These are phyloP conservation scores for Mus caroli DNA, from an alignment of 2,797 vertebrate species.

Conservation along the genomic window DNA sequence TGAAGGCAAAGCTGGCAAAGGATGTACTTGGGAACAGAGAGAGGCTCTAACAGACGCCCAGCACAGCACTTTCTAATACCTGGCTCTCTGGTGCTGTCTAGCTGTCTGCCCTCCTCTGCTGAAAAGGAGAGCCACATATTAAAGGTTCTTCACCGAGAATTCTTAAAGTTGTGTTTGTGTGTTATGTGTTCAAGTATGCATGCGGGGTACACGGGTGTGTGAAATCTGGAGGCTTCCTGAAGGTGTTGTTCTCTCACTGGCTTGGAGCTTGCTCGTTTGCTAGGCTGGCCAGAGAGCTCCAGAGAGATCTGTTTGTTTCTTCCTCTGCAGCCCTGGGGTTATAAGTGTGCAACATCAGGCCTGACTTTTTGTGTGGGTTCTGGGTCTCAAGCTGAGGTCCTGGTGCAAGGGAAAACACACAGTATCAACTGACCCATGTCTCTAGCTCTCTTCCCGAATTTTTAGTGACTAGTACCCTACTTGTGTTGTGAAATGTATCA, in stretches of 20 bases:
- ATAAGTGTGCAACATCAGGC: background rate
- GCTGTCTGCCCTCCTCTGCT: background rate
- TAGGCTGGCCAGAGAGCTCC: background rate
- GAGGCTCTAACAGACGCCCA: background rate
- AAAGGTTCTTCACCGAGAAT: background rate
- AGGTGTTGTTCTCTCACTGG: background rate
- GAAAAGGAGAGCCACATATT: background rate
- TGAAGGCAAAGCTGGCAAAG: background rate
- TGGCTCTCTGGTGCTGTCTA: background rate
- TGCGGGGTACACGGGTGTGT: too few species aligned
- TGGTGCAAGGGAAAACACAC: background rate
- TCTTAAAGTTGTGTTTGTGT: background rate
- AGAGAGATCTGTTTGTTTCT: background rate
- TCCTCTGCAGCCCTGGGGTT: background rate
- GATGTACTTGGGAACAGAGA: background rate
- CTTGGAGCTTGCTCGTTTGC: background rate
- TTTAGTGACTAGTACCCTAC: fast-evolving
- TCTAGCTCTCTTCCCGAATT: background rate
- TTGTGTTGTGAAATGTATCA: background rate
- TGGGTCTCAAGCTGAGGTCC: background rate
- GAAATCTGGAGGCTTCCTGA: background rate
- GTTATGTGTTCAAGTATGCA: background rate
- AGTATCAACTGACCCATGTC: background rate
- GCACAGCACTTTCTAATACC: background rate
- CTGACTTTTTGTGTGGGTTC: background rate